phyloP scores from a whole-genome alignment of 53 echinoderm and acorn worm genomes.

The Holothuria scabra region DNA sequence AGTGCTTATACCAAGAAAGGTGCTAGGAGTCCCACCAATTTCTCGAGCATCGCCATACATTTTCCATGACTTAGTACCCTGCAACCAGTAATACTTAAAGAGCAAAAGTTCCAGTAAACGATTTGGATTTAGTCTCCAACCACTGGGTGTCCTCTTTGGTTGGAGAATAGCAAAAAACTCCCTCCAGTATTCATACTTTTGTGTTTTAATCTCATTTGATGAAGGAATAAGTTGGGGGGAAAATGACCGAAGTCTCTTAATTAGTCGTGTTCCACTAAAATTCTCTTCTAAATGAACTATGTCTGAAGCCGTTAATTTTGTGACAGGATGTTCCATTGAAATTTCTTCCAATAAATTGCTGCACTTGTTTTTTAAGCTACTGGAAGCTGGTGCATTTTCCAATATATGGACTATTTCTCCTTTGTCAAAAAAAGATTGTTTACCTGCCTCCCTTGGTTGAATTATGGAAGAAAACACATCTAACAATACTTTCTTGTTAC shows the following conservation, averaged over 20 bases:
- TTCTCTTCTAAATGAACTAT: background rate
- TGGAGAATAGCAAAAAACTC: background rate
- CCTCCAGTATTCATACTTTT: no score
- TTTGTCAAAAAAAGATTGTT: no score
- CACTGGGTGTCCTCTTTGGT: background rate
- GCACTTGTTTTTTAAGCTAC: no score
- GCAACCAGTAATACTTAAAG: background rate
- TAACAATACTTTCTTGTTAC: no score
- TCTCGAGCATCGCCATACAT: slow-evolving; percentile 16
- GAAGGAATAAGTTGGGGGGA: no score
- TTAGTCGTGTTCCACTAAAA: background rate
- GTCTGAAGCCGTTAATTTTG: background rate
- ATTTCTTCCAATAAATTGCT: no score
- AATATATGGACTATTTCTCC: no score
- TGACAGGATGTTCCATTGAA: no score
- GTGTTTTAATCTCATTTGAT: no score
- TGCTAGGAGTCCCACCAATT: background rate
- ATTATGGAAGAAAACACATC: no score
- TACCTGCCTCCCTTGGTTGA: no score
- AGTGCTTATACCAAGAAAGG: background rate
- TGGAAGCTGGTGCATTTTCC: no score
- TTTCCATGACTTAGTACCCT: background rate
- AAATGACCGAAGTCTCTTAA: background rate
- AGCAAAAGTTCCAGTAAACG: background rate
- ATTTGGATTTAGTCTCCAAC: background rate